Conservation (phyloP, 1,140 invertebrate genomes). For the Scaptodrosophila lebanonensis region DNA sequence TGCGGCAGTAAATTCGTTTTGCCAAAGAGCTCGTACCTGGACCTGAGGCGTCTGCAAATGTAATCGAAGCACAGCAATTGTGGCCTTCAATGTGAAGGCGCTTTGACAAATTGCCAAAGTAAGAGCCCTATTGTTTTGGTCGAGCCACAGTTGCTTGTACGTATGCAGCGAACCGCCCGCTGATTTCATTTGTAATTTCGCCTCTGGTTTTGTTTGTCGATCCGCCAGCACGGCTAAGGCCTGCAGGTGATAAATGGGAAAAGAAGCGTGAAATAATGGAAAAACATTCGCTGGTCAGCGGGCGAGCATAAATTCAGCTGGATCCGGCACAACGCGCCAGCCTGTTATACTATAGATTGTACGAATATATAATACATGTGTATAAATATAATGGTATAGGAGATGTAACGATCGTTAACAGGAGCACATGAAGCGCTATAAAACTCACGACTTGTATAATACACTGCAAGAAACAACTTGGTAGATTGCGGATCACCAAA, state of each 20-base stretch:
- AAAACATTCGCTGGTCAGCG: conserved; percentile 57
- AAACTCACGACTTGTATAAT: too few species aligned
- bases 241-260: conserved; percentile 70
- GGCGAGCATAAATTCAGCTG: conserved; percentile 43
- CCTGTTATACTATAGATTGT: too few species aligned
- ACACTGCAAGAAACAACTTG: too few species aligned
- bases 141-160: conserved; percentile 10
- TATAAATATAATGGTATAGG: too few species aligned
- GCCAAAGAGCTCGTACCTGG: neutral
- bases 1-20: conserved; percentile 29
- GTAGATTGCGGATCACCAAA: too few species aligned
- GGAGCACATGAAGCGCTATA: too few species aligned
- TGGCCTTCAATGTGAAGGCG: too few species aligned
- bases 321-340: too few species aligned
- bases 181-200: conserved; percentile 63
- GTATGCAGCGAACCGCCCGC: conserved; percentile 18
- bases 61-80: conserved; percentile 63
- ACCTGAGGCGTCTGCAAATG: neutral
- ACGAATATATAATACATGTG: too few species aligned
- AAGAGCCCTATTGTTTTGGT: conserved; percentile 56
- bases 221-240: conserved; percentile 11
- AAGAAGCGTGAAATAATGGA: conserved; percentile 67
- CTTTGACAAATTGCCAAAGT: conserved; percentile 69
- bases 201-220: conserved; percentile 1
- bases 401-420: too few species aligned